phyloP scores from a whole-genome alignment of 37 sponge, comb jelly and placozoan genomes.

The Diacarnus erythraeanus region DNA sequence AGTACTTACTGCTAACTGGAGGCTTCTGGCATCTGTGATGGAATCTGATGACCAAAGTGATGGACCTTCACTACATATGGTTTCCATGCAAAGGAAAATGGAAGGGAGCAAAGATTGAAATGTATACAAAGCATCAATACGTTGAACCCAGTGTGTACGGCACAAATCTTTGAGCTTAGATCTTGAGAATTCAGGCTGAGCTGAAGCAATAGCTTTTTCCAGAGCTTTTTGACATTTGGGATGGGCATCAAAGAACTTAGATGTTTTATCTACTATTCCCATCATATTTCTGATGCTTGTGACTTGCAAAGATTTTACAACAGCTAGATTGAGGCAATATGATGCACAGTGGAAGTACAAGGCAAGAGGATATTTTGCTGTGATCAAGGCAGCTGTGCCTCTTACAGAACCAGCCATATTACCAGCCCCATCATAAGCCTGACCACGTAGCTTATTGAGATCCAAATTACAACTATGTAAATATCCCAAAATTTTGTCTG shows the following conservation, averaged over 20 bases:
- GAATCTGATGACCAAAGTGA: conserved; percentile 37
- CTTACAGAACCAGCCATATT: conserved; percentile 51
- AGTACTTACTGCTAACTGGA: conserved; percentile 23
- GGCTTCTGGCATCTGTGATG: conserved; percentile 47
- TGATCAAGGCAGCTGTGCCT: conserved; percentile 37
- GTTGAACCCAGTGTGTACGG: conserved; percentile 62
- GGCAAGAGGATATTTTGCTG: conserved; percentile 34
- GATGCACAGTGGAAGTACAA: conserved; percentile 53
- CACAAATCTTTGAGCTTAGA: conserved; percentile 62
- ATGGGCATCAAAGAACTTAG: conserved; percentile 23
- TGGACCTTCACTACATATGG: conserved; percentile 29
- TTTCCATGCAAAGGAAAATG: conserved; percentile 45
- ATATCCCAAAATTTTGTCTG: conserved; percentile 40
- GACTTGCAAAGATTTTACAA: conserved; percentile 39
- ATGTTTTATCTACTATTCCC: conserved; percentile 13
- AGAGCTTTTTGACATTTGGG: conserved; percentile 45
- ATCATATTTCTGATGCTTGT: conserved; percentile 38
- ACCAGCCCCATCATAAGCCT: conserved; percentile 79
- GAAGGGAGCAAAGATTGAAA: conserved; percentile 10
- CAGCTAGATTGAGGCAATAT: conserved; percentile 45
- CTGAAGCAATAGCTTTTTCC: conserved; percentile 10
- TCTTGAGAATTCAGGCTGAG: conserved; percentile 19
- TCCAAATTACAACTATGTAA: conserved; percentile 39
- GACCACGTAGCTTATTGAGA: conserved; percentile 58
- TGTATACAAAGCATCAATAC: conserved; percentile 53